Conservation (phyloP, 1,140 invertebrate genomes). For the Homalodisca vitripennis region DNA sequence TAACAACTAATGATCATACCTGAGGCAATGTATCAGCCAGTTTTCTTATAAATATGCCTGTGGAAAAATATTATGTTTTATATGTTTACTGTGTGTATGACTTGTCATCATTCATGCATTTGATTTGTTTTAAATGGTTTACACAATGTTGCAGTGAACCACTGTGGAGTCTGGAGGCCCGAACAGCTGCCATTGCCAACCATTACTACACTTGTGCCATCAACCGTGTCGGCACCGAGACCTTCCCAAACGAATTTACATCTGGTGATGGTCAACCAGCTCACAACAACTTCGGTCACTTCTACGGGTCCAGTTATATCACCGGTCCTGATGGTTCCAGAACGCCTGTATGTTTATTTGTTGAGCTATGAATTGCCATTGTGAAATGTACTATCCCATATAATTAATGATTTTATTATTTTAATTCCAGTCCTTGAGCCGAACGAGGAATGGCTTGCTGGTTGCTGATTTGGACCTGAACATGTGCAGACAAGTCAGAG, state of each 20-base stretch:
- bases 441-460: constrained; percentile 86
- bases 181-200: constrained; percentile 97
- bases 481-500: constrained; percentile 91
- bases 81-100: no score
- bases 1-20: no score
- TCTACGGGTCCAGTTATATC: constrained; percentile 96
- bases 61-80: no score
- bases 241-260: constrained; percentile 90
- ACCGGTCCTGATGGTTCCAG: constrained; percentile 91
- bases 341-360: constrained; percentile 66
- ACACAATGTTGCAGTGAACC: constrained; percentile 88
- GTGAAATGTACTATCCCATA: not conserved
- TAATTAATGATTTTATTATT: no score
- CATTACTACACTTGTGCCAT: constrained; percentile 93
- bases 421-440: constrained; percentile 73
- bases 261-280: constrained; percentile 90
- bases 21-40: no score
- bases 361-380: constrained; percentile 9
- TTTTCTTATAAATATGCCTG: no score
- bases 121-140: no score
- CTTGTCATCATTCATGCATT: no score
- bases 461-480: constrained; percentile 93
- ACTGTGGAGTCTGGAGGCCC: constrained; percentile 93
- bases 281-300: constrained; percentile 94
- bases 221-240: constrained; percentile 94